These are phyloP conservation scores for Eucriotettix oculatus DNA, from an alignment of 2,888 invertebrate species.

Conservation along the genomic window DNA sequence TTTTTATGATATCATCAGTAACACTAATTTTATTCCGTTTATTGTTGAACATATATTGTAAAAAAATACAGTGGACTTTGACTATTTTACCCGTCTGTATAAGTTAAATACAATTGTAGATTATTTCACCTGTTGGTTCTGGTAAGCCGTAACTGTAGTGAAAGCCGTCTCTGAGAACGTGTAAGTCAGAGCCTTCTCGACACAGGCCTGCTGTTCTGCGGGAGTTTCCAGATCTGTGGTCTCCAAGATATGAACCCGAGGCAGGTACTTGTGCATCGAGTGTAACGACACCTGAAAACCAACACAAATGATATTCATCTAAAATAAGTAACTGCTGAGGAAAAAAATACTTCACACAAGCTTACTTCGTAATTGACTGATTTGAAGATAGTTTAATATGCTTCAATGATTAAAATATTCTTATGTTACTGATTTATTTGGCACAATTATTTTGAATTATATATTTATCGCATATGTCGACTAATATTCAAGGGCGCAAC, in stretches of 20 bases:
- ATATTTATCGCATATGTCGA: too few species aligned
- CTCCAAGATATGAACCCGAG: conserved; percentile 18
- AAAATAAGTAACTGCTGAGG: too few species aligned
- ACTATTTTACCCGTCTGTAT: not conserved
- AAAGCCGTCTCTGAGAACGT: conserved; percentile 19
- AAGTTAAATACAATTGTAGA: not conserved
- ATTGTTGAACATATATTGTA: not conserved
- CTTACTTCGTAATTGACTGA: too few species aligned
- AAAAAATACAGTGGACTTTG: not conserved
- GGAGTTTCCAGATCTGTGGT: conserved; percentile 9
- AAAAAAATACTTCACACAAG: not conserved
- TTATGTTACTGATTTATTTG: too few species aligned
- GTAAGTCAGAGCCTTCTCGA: conserved; percentile 11
- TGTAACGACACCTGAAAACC: conserved; percentile 18
- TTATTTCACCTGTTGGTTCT: conserved; percentile 19
- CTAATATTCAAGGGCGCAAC: too few species aligned
- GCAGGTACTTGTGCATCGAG: conserved; percentile 22
- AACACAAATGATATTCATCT: not conserved
- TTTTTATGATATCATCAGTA: too few species aligned
- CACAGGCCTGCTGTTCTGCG: conserved; percentile 9
- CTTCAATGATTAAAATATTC: too few species aligned
- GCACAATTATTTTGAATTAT: too few species aligned
- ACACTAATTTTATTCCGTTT: too few species aligned
- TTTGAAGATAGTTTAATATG: too few species aligned
- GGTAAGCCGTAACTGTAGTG: conserved; percentile 21